A percentile compares a stretch with the other conserved stretches of the same genome.
Evolutionary conservation across 2,113 vertebrate species (phyloP).

Genomic region (Pseudorectes ferrugineus): DNA sequence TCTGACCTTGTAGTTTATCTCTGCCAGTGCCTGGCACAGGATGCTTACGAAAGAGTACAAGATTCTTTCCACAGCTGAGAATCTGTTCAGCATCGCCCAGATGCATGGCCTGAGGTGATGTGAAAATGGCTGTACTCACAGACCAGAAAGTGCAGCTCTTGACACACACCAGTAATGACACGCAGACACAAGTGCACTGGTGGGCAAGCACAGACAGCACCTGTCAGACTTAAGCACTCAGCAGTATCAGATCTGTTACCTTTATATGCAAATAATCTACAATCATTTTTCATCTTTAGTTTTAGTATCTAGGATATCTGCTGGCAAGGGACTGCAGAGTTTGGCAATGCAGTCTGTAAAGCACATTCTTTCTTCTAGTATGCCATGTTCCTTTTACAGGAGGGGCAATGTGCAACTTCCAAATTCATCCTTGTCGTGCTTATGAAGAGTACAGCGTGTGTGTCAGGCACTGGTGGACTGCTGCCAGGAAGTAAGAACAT

Average conservation of each 20-base stretch:
- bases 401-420: background rate
- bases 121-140: background rate
- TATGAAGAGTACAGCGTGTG: accelerated
- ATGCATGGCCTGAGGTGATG: background rate
- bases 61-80: background rate
- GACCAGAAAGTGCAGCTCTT: background rate
- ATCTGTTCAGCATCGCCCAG: background rate
- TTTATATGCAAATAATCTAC: background rate
- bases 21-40: background rate
- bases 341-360: background rate
- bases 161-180: accelerated
- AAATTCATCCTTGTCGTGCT: background rate
- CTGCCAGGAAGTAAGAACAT: background rate
- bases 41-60: background rate
- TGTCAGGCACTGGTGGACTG: background rate
- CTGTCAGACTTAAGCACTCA: background rate
- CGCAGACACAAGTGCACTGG: background rate
- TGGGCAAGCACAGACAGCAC: background rate
- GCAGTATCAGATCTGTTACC: background rate
- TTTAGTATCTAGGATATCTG: background rate
- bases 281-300: background rate
- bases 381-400: background rate
- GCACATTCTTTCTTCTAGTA: background rate
- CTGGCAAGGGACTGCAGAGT: background rate
- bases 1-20: background rate